A percentile compares a stretch with the other conserved stretches of the same genome.
phyloP scores from a whole-genome alignment of 2,888 invertebrate genomes.

The Dromius quadrimaculatus region DNA sequence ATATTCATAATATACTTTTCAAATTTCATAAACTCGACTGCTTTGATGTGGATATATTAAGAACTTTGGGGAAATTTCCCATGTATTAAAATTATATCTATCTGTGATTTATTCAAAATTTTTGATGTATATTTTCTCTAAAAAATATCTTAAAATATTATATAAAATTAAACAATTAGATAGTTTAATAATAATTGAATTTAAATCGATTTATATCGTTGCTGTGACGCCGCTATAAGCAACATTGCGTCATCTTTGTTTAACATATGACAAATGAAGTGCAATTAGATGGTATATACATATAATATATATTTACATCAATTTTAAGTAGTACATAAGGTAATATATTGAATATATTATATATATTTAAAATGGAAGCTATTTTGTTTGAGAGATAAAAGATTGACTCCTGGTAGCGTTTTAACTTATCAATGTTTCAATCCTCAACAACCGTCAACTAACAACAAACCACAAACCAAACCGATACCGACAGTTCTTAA shows the following conservation, averaged over 20 bases:
- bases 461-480: conserved; percentile 69
- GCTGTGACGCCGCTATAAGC: conserved; percentile 39
- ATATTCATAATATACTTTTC: conserved; percentile 57
- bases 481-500: conserved; percentile 72
- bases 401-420: conserved; percentile 71
- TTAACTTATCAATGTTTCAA: conserved; percentile 65
- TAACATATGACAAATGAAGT: conserved; percentile 71
- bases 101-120: conserved; percentile 73
- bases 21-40: conserved; percentile 60
- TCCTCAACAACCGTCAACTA: conserved; percentile 67
- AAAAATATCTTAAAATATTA: conserved; percentile 69
- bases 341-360: conserved; percentile 68
- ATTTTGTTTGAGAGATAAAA: conserved; percentile 77
- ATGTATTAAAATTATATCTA: conserved; percentile 69
- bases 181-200: conserved; percentile 62
- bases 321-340: conserved; percentile 68
- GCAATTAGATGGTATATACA: conserved; percentile 74
- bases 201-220: conserved; percentile 52
- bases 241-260: conserved; percentile 59
- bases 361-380: conserved; percentile 69
- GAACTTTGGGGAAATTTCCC: conserved; percentile 59
- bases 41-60: conserved; percentile 65
- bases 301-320: conserved; percentile 71
- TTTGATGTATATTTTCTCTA: conserved; percentile 73
- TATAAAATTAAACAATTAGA: conserved; percentile 67